phyloP scores from a whole-genome alignment of 2,797 vertebrate genomes.

The Halcyon badia region DNA sequence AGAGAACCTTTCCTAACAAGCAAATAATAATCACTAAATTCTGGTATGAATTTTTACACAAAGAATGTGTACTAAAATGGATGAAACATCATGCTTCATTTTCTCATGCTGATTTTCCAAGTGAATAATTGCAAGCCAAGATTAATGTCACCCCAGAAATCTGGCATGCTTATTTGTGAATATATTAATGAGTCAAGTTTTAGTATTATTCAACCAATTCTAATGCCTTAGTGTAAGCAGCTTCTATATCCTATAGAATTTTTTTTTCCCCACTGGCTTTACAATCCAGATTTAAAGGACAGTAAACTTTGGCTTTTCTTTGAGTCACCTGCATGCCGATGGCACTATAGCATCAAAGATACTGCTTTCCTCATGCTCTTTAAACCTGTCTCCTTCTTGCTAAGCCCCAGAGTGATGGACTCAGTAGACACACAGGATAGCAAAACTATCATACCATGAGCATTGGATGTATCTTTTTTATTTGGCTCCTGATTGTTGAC shows the following conservation, averaged over 20 bases:
- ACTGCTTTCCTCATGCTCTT: background rate
- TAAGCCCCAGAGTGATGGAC: background rate
- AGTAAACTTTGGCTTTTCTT: background rate
- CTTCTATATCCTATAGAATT: background rate
- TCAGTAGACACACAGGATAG: rapidly evolving
- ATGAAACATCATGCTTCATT: slow-evolving; percentile 35
- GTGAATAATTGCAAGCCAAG: slow-evolving; percentile 53
- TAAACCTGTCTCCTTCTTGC: background rate
- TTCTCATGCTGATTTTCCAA: slow-evolving; percentile 55
- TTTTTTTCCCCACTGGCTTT: background rate
- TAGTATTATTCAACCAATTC: slow-evolving; percentile 2
- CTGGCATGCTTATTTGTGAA: slow-evolving; percentile 40
- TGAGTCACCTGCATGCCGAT: background rate
- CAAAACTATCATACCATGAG: rapidly evolving
- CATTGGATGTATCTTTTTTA: background rate
- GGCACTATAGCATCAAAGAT: background rate
- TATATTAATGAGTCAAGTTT: slow-evolving; percentile 25
- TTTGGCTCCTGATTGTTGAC: background rate
- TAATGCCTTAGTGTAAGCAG: background rate
- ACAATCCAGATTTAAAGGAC: background rate
- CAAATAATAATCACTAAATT: background rate
- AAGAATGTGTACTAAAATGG: slow-evolving; percentile 32
- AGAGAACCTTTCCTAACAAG: background rate
- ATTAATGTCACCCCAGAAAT: slow-evolving; percentile 58
- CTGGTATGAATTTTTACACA: slow-evolving; percentile 14